Base-by-base conservation (phyloP, 1,140 invertebrate genomes). In the Trichomalopsis sarcophagae region DNA sequence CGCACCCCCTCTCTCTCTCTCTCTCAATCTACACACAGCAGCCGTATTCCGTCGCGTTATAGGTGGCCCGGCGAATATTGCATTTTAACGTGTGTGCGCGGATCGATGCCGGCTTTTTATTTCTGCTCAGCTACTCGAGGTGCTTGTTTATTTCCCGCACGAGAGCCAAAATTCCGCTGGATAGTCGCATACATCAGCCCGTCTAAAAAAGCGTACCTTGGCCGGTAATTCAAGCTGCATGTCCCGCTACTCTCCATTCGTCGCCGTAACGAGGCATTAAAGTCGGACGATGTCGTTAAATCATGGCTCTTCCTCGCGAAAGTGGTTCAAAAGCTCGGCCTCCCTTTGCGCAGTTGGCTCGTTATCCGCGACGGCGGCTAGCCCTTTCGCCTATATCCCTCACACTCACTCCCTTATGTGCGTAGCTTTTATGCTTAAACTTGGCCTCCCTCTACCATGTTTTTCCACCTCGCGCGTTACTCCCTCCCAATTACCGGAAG, bases 201-300 rank as follows among this genome's bases (percentile, higher is more conserved):
- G 27, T 73, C 21, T 73, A 82, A 88, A 77, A 78, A 82, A 40
- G 84, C 27, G 27, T 79, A 84, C 74, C 74, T 68, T 83, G 50
- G 21, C 69, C 36, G 68, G 82, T 84, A 68, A 84, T 84, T 78
- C 74, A 23, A 77, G 82, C 82, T 47, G 74, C 73, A 62, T 36
- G 81, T 55, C 69, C 74, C 27, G 47, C 30, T 30, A n/a, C 74
- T 62, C 82, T 83, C 82, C 68, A 84, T 84, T 84, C 62, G 71
- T 83, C 55, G 62, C 84, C 87, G 81, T 87, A 88, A 87, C 81
- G 85, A 87, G 87, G 81, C 86, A 87, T 88, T 87, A 87, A 88
- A 88, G 66, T 84, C 76, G 81, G 82, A 88, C 79, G 86, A 87
- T 87, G 87, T 87, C 87, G 81, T 87, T 88, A 88, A 88, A 87